Conservation (phyloP, 1,140 invertebrate genomes). For the Zaprionus ornatus region DNA sequence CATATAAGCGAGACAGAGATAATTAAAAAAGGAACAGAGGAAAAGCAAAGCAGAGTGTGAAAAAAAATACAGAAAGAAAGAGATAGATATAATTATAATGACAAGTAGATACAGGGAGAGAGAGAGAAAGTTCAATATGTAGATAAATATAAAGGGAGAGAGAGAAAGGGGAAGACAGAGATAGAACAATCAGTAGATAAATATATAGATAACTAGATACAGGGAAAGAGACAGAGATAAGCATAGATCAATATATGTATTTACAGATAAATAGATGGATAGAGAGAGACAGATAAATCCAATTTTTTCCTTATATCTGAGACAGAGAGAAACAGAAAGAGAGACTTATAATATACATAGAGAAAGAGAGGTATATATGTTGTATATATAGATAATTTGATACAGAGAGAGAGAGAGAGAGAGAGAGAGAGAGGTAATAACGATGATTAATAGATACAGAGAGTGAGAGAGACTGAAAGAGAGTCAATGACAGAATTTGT, state of each 20-base stretch:
- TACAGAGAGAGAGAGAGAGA: neutral
- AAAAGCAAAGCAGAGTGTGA: neutral
- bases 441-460: neutral
- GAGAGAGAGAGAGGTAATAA: neutral
- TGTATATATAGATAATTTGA: too few relatives aligned
- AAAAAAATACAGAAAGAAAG: neutral
- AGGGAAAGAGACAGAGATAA: neutral
- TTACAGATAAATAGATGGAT: neutral
- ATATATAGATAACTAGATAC: neutral
- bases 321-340: neutral
- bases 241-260: neutral
- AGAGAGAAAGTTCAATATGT: neutral
- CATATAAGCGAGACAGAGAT: neutral
- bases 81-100: neutral
- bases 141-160: neutral
- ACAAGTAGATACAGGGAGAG: neutral
- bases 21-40: neutral
- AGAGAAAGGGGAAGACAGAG: neutral
- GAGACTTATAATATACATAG: neutral
- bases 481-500: neutral
- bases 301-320: neutral
- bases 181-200: neutral
- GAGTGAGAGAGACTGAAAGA: neutral
- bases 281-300: neutral
- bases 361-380: neutral